These are phyloP conservation scores for Poeciliopsis paucimaculata DNA, from an alignment of 2,797 vertebrate genomes.

Conservation along the genomic window DNA sequence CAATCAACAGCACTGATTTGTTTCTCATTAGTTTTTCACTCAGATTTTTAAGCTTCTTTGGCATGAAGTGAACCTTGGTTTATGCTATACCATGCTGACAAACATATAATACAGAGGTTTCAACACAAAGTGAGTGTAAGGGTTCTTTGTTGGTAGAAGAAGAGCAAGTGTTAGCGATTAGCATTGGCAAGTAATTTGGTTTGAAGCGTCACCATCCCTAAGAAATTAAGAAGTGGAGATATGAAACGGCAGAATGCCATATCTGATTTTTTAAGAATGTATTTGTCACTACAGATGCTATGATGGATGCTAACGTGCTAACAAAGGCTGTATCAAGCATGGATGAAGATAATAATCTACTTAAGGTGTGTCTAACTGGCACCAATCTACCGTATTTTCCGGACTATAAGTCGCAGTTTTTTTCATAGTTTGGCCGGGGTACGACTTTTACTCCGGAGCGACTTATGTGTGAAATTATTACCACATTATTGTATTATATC, in stretches of 20 bases:
- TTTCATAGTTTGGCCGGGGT: no score
- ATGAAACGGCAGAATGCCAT: not conserved
- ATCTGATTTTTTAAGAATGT: not conserved
- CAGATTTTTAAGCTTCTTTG: not conserved
- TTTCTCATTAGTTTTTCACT: slow-evolving; percentile 5
- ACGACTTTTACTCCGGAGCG: no score
- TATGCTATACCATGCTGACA: no score
- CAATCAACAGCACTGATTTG: slow-evolving; percentile 23
- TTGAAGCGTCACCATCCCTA: not conserved
- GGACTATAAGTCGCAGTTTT: no score
- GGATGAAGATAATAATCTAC: not conserved
- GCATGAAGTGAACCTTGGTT: not conserved
- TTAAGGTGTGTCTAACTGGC: not conserved
- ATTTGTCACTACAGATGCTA: not conserved
- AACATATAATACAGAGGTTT: not conserved
- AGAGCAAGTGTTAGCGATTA: not conserved
- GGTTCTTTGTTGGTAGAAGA: not conserved
- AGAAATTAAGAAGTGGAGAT: not conserved
- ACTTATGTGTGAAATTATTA: no score
- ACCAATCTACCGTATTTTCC: no score
- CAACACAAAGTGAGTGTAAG: not conserved
- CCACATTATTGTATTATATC: no score
- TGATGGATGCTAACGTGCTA: not conserved
- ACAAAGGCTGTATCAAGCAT: not conserved
- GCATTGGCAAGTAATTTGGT: not conserved